These are phyloP conservation scores for Pterophyllum scalare DNA, from an alignment of 2,113 vertebrate genomes.

Conservation along the genomic window DNA sequence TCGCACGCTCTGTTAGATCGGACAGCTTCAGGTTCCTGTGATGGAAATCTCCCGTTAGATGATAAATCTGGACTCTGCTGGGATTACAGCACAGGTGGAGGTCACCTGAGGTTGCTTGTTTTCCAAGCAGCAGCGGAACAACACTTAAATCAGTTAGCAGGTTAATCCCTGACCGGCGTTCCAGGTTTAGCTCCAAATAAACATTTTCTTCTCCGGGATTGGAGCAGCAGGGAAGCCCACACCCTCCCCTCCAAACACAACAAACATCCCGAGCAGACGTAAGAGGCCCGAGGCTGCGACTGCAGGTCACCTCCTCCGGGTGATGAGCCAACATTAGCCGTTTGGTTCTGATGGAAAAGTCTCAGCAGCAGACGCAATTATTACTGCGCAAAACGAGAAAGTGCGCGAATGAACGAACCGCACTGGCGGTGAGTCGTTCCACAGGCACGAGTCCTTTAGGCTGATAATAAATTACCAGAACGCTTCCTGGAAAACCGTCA, in stretches of 20 bases:
- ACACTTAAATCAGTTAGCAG: constrained; percentile 1
- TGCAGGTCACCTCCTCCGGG: not conserved
- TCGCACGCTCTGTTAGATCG: not conserved
- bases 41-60: not conserved
- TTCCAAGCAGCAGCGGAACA: not conserved
- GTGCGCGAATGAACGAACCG: too few species aligned
- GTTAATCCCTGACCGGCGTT: not conserved
- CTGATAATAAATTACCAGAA: not conserved
- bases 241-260: not conserved
- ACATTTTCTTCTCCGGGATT: not conserved
- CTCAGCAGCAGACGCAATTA: too few species aligned
- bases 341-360: not conserved
- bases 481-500: not conserved
- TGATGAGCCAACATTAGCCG: not conserved
- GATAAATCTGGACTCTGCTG: constrained; percentile 5
- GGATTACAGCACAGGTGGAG: not conserved
- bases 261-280: not conserved
- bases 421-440: too few species aligned
- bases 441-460: not conserved
- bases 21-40: not conserved
- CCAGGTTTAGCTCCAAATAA: not conserved
- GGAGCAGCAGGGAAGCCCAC: not conserved
- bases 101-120: not conserved
- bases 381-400: not conserved
- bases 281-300: not conserved